A percentile compares a stretch with the other conserved stretches of the same genome.
Conservation (phyloP, 1,140 invertebrate genomes). For the Melitaea cinxia region DNA sequence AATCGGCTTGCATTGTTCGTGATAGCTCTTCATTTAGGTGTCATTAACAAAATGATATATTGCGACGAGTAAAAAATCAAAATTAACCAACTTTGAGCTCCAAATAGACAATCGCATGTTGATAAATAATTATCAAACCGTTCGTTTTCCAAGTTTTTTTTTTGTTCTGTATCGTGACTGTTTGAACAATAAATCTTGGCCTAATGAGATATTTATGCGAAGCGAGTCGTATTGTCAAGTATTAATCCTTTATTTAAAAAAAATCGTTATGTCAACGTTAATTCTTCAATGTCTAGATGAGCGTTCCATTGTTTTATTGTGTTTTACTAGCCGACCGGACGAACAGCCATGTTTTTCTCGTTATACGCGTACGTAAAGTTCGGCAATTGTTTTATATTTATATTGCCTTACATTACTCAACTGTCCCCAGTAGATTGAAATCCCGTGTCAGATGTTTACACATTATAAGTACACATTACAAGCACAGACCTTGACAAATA, state of each 20-base stretch:
- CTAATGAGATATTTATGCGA: slow-evolving; percentile 80
- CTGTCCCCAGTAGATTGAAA: no score
- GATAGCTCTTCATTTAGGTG: slow-evolving; percentile 67
- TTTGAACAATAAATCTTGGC: slow-evolving; percentile 72
- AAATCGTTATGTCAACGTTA: slow-evolving; percentile 9
- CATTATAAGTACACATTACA: no score
- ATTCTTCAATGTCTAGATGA: neutral
- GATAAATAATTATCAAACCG: slow-evolving; percentile 76
- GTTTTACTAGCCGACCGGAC: no score
- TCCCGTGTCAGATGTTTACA: no score
- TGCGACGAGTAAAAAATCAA: slow-evolving; percentile 65
- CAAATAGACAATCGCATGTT: slow-evolving; percentile 79
- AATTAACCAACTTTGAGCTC: slow-evolving; percentile 65
- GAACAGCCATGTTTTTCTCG: no score
- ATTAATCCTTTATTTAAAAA: slow-evolving; percentile 66
- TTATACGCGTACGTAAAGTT: no score
- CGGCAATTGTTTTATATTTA: no score
- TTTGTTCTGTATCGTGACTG: slow-evolving; percentile 69
- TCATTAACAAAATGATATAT: slow-evolving; percentile 79
- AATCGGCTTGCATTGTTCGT: slow-evolving; percentile 51
- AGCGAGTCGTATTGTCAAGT: slow-evolving; percentile 59
- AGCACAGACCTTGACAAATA: no score
- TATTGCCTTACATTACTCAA: no score
- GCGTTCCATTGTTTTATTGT: neutral
- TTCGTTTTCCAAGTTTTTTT: slow-evolving; percentile 71